Evolutionary conservation across 1,140 invertebrate species (phyloP), one percentile per base, ranked within the genome.

Genomic region (Nephotettix cincticeps): DNA sequence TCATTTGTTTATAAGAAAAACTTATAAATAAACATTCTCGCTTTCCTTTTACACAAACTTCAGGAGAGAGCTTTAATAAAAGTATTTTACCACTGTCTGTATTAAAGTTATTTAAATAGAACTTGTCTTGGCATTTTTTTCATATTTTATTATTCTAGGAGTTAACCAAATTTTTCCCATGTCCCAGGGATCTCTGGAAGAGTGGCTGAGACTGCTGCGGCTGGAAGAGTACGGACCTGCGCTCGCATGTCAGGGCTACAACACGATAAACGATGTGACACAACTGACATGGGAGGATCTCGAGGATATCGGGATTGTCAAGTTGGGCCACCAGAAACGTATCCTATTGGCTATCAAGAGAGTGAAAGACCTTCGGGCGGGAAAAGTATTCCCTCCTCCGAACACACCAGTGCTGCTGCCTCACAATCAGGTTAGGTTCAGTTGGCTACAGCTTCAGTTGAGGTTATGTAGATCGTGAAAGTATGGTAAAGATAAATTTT

Each of bases 201-300:
- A 98, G 81, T 99, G 96, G 96, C 84, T 99, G 9, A 89, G 92
- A 76, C 82, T 98, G 73, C 83, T 99, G 66, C 86, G 93, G 73
- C 85, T 99, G 63, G 94, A 96, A 78, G 94, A 98, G 80, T 99
- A 99, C 80, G 89, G 91, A 23, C 89, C 90, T 28, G 92, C 92
- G 47, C 85, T 99, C 56, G 87, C 92, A 73, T 90, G 91, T 74
- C 96, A 99, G 83, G 96, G 96, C 66, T 99, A 99, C 84, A 88
- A 91, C 73, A 93, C 91, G 21, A 94, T 99, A 54, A 92, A 97
- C 76, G 91, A 94, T 81, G 92, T 94, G 58, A 94, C 93, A 40
- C 95, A 98, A 78, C 87, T 99, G 43, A 95, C 94, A 71, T 99
- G 97, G 96, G 98, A 99, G 85, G 98, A 99, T 84, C 87, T 99